Evolutionary conservation across 2,888 invertebrate species (phyloP).

Genomic region (Drosophila mettleri): DNA sequence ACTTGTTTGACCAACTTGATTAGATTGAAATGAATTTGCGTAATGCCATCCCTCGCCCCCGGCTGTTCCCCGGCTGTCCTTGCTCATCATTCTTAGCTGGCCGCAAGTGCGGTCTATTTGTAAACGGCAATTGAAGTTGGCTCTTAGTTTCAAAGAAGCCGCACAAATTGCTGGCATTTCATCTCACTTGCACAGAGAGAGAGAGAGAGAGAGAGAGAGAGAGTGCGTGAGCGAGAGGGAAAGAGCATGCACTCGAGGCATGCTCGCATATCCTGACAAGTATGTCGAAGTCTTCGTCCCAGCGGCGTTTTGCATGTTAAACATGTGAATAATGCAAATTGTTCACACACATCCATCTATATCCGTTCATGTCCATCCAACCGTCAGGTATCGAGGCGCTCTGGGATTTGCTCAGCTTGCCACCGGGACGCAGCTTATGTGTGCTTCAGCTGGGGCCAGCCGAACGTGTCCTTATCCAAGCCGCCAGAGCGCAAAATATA

Average conservation of each 20-base stretch:
- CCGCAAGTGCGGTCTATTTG: constrained; percentile 38
- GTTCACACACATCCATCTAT: constrained; percentile 59
- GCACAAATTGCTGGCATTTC: constrained; percentile 34
- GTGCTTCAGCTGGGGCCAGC: constrained; percentile 25
- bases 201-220: too few species aligned
- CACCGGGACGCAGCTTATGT: constrained; percentile 63
- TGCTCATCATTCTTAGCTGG: not conserved
- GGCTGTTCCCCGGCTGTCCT: too few species aligned
- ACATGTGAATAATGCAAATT: constrained; percentile 78
- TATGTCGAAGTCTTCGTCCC: constrained; percentile 55
- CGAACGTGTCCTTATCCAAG: constrained; percentile 61
- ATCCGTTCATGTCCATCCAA: constrained; percentile 57
- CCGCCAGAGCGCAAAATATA: constrained; percentile 12
- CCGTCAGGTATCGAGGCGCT: constrained; percentile 75
- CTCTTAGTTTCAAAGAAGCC: constrained; percentile 31
- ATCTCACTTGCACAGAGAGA: constrained; percentile 8
- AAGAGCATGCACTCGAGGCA: constrained; percentile 9
- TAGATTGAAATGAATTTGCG: constrained; percentile 78
- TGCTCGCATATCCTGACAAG: constrained; percentile 31
- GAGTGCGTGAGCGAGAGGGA: too few species aligned
- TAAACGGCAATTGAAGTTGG: constrained; percentile 36
- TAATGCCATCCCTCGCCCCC: constrained; percentile 34
- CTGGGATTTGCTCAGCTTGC: constrained; percentile 71
- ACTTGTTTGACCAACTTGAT: constrained; percentile 77
- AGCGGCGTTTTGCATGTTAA: constrained; percentile 76